Evolutionary conservation across 1,140 invertebrate genomes (phyloP).

Genomic region (Drosophila gunungcola): DNA sequence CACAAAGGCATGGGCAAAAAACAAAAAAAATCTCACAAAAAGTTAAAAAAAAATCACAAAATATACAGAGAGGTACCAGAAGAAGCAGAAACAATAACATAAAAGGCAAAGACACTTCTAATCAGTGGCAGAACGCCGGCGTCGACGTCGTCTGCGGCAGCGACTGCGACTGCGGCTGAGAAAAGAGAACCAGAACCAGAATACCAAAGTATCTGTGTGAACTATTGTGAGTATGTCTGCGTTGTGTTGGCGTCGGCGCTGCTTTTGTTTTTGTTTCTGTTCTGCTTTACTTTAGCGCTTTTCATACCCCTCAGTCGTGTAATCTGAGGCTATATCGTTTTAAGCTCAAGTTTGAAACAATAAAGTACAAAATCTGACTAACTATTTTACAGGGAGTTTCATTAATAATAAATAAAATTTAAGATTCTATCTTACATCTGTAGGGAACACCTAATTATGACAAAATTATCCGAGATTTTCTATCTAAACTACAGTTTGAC

Average conservation of each 20-base stretch:
- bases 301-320: slow-evolving; percentile 7
- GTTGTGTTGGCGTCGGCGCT: slow-evolving; percentile 24
- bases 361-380: background rate
- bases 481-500: no score
- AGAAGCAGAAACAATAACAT: slow-evolving; percentile 55
- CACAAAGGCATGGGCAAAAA: slow-evolving; percentile 25
- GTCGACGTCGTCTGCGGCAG: background rate
- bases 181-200: slow-evolving; percentile 29
- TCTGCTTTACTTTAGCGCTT: slow-evolving; percentile 48
- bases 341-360: background rate
- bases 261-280: slow-evolving; percentile 40
- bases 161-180: slow-evolving; percentile 12
- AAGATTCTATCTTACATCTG: no score
- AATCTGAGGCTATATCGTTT: background rate
- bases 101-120: slow-evolving; percentile 70
- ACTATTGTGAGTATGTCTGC: slow-evolving; percentile 6
- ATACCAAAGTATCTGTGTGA: slow-evolving; percentile 18
- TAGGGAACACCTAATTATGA: no score
- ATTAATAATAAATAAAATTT: no score
- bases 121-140: slow-evolving; percentile 48
- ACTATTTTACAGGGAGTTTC: background rate
- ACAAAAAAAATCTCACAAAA: slow-evolving; percentile 17
- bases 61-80: slow-evolving; percentile 13
- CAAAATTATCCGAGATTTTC: no score
- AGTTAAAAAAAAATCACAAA: slow-evolving; percentile 3